Base-by-base conservation (phyloP, 2,888 invertebrate genomes). In the Cryptus armator region DNA sequence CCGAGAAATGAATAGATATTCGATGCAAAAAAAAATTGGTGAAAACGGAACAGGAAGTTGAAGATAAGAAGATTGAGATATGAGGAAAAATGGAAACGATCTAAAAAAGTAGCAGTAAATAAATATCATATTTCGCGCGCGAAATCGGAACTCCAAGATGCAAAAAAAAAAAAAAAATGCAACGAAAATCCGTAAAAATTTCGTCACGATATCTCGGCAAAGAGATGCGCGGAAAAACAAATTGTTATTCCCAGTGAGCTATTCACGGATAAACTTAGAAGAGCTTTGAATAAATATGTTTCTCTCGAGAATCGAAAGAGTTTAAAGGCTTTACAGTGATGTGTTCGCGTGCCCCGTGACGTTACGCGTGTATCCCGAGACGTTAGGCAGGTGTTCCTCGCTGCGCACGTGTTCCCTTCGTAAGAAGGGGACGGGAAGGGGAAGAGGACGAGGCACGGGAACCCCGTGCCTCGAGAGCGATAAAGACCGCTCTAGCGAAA, bases 391-490 rank as follows among this genome's bases (percentile, higher is more conserved):
- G 75, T 74, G 82, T 32, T 53, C 19, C 44, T 71, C 48, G 5
- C 43, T 59, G 43, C 62, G 37, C 84, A 75, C 80, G 84, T 77
- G 84, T 76, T 24, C 66, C 12, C 24, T 44, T 44, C 72, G 3
- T 43, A 53, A 43, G 43, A 59, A 24, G 24, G 3, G 3, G 24
- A 24, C 1, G 24, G 2, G 24, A 24, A 44, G n/a, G 10, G 12
- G n/a, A n/a, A n/a, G n/a, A n/a, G n/a, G n/a, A n/a, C n/a, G n/a
- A n/a, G n/a, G n/a, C n/a, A n/a, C n/a, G n/a, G n/a, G n/a, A n/a
- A n/a, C 48, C 51, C 29, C 51, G 29, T 53, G 16, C 16, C 43
- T 46, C 80, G 29, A 43, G 62, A 51, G 59, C 43, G 68, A 83
- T 37, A 53, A 62, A 19, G 19, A 19, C 19, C 19, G 70, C 62